Percentiles rank a stretch among this genome's conserved stretches.
phyloP scores from a whole-genome alignment of 2,797 vertebrate genomes.

The Sphenodon punctatus region DNA sequence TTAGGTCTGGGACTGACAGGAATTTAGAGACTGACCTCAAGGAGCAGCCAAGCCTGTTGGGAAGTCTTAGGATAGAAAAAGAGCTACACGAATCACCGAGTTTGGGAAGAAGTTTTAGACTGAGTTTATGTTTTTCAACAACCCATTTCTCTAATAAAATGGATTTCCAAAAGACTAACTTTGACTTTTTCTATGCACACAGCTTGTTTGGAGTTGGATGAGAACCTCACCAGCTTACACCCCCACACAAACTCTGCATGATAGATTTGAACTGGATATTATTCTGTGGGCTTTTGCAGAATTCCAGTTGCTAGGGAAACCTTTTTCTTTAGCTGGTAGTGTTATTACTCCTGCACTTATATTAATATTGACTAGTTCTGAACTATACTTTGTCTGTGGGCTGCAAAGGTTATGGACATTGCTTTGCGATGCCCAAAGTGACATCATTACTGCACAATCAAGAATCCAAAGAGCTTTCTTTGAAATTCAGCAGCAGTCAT shows the following conservation, averaged over 20 bases:
- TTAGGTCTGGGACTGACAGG: neutral
- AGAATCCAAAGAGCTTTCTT: neutral
- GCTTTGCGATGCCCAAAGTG: neutral
- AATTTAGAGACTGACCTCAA: neutral
- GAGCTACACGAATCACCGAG: too few relatives aligned
- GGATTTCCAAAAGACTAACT: neutral
- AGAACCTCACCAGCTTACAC: neutral
- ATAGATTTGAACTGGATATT: neutral
- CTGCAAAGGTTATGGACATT: neutral
- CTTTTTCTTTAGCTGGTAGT: neutral
- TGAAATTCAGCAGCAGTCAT: neutral
- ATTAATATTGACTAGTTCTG: neutral
- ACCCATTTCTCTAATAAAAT: neutral
- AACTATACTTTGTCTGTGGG: neutral
- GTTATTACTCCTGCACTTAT: neutral
- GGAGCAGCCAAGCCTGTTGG: neutral
- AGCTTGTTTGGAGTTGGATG: neutral
- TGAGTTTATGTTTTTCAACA: neutral
- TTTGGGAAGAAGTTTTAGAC: neutral
- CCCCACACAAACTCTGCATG: neutral
- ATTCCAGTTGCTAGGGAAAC: slow-evolving; percentile 46
- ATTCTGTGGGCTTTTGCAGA: neutral
- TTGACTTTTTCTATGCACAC: neutral
- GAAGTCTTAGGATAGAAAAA: too few relatives aligned
- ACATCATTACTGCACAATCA: neutral